Conservation (phyloP, 2,797 vertebrate species). For the Remorina albescens region DNA sequence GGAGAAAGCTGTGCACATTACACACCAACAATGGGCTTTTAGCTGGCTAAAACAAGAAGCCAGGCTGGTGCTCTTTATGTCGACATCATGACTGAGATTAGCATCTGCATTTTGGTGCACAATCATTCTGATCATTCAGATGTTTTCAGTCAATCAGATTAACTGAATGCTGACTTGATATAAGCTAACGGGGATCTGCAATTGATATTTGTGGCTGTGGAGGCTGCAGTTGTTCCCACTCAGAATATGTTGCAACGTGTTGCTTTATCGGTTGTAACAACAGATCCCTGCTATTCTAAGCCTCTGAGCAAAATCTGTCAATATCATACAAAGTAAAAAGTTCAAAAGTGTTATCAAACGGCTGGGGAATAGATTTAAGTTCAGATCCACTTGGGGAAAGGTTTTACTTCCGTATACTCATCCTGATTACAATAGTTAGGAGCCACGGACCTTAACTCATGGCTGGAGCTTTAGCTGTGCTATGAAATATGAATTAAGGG, state of each 20-base stretch:
- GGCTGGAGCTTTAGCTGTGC: conserved; percentile 9
- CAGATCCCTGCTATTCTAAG: background rate
- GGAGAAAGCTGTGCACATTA: no score
- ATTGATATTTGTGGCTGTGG: background rate
- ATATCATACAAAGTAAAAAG: background rate
- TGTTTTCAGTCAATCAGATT: background rate
- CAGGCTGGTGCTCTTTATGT: background rate
- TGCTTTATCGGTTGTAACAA: background rate
- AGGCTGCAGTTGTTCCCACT: background rate
- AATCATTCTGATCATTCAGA: background rate
- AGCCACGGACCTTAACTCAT: background rate
- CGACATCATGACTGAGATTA: background rate
- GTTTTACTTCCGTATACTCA: conserved; percentile 4
- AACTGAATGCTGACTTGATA: no score
- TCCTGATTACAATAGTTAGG: background rate
- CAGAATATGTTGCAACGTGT: background rate
- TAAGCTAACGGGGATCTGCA: background rate
- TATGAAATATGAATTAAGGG: conserved; percentile 53
- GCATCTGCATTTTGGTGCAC: background rate
- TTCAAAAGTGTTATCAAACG: background rate
- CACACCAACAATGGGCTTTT: background rate
- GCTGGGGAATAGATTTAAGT: conserved; percentile 1
- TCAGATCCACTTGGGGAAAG: conserved; percentile 13
- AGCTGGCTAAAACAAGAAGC: background rate
- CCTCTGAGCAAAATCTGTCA: background rate